phyloP scores from a whole-genome alignment of 2,888 invertebrate genomes.

The Lomographa bimaculata region DNA sequence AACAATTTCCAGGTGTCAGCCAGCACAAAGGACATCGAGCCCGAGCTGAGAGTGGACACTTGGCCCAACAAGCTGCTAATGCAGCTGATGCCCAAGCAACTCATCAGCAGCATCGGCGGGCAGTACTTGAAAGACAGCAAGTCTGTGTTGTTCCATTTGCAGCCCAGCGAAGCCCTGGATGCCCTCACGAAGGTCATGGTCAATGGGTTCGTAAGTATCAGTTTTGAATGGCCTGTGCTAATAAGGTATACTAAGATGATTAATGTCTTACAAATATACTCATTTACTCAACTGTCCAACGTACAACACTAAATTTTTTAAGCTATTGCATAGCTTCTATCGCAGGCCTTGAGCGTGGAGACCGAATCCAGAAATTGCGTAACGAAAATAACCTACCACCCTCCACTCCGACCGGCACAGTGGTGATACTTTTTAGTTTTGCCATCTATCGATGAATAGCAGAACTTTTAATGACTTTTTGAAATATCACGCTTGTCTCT shows the following conservation, averaged over 20 bases:
- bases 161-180: constrained; percentile 93
- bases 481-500: too few species aligned
- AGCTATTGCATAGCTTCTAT: too few species aligned
- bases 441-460: too few species aligned
- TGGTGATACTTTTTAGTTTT: too few species aligned
- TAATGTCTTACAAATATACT: background rate
- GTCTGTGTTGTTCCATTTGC: constrained; percentile 94
- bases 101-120: constrained; percentile 95
- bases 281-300: too few species aligned
- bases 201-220: constrained; percentile 91
- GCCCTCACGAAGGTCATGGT: constrained; percentile 96
- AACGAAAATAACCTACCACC: too few species aligned
- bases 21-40: constrained; percentile 91
- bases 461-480: too few species aligned
- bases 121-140: constrained; percentile 95
- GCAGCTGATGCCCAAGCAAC: constrained; percentile 96
- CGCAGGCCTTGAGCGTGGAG: too few species aligned
- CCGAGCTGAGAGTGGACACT: constrained; percentile 95
- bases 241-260: background rate
- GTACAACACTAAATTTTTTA: too few species aligned
- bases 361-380: too few species aligned
- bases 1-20: constrained; percentile 79
- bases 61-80: constrained; percentile 97
- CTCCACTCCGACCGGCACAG: too few species aligned
- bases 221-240: background rate